phyloP scores from a whole-genome alignment of 2,888 invertebrate genomes.

The Xiphydria camelus region DNA sequence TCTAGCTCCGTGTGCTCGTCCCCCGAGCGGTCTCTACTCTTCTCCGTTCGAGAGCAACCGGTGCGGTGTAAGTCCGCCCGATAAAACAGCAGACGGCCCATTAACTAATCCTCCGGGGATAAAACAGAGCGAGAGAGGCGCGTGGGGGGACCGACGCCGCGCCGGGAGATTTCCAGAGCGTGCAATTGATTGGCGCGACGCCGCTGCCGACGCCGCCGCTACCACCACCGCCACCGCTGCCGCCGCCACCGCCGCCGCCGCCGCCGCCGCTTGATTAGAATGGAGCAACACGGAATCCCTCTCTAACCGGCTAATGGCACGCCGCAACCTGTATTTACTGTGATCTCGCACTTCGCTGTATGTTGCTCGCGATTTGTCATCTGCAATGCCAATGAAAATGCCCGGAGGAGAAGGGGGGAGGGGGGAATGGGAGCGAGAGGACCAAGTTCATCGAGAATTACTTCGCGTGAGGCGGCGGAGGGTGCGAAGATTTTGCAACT shows the following conservation, averaged over 20 bases:
- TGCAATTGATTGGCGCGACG: slow-evolving; percentile 51
- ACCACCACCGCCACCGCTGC: slow-evolving; percentile 28
- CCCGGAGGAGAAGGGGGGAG: neutral
- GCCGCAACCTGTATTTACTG: slow-evolving; percentile 55
- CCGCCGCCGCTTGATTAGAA: slow-evolving; percentile 53
- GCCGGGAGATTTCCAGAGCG: slow-evolving; percentile 47
- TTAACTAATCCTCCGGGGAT: slow-evolving; percentile 52
- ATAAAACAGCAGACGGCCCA: slow-evolving; percentile 53
- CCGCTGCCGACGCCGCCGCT: slow-evolving; percentile 26
- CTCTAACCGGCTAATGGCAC: slow-evolving; percentile 56
- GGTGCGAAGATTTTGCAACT: too few species aligned
- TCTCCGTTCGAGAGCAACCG: too few species aligned
- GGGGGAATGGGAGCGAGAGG: too few species aligned
- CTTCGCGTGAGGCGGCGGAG: neutral
- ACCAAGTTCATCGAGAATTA: neutral
- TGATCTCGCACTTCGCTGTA: slow-evolving; percentile 52
- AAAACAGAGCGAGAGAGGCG: slow-evolving; percentile 46
- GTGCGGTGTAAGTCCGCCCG: slow-evolving; percentile 49
- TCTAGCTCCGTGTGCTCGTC: too few species aligned
- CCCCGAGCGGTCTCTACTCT: too few species aligned
- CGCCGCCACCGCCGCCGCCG: slow-evolving; percentile 36
- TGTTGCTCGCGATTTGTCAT: slow-evolving; percentile 46
- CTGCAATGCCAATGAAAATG: slow-evolving; percentile 54
- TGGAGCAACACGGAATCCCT: slow-evolving; percentile 57
- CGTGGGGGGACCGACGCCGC: slow-evolving; percentile 24